Conservation (phyloP, 2,113 vertebrate species). For the Peromyscus leucopus region DNA sequence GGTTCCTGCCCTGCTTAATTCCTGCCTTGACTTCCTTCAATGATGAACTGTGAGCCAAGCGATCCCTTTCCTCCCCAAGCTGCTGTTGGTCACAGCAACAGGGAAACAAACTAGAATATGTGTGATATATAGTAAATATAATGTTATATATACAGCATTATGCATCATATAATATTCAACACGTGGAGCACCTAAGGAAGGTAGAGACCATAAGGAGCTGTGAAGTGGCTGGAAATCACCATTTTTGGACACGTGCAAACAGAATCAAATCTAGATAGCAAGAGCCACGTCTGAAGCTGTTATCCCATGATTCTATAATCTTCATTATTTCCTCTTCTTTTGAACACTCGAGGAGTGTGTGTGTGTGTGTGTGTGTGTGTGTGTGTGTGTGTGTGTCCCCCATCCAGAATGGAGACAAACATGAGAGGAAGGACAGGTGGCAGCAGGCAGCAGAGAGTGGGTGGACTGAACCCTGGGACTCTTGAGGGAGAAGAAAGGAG, state of each 20-base stretch:
- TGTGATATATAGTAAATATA: too few species aligned
- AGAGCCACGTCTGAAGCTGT: not conserved
- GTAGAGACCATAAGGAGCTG: not conserved
- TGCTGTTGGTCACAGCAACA: not conserved
- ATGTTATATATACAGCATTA: not conserved
- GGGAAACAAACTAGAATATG: not conserved
- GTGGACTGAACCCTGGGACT: slow-evolving; percentile 46
- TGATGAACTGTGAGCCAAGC: not conserved
- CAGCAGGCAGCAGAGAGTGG: slow-evolving; percentile 67
- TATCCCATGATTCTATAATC: not conserved
- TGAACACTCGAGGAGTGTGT: not conserved
- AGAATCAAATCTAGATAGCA: not conserved
- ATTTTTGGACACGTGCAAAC: not conserved
- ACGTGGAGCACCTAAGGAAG: not conserved
- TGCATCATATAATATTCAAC: not conserved
- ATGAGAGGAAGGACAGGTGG: slow-evolving; percentile 49
- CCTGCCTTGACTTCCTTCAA: too few species aligned
- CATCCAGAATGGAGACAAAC: slow-evolving; percentile 13
- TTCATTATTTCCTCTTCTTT: slow-evolving; percentile 32
- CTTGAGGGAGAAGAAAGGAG: slow-evolving; percentile 56
- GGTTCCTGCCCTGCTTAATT: not conserved
- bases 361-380: not conserved
- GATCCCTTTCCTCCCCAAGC: not conserved
- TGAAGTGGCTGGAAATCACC: not conserved
- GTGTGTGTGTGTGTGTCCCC: not conserved